phyloP scores from a whole-genome alignment of 2,888 invertebrate species.

The Alcis repandata region DNA sequence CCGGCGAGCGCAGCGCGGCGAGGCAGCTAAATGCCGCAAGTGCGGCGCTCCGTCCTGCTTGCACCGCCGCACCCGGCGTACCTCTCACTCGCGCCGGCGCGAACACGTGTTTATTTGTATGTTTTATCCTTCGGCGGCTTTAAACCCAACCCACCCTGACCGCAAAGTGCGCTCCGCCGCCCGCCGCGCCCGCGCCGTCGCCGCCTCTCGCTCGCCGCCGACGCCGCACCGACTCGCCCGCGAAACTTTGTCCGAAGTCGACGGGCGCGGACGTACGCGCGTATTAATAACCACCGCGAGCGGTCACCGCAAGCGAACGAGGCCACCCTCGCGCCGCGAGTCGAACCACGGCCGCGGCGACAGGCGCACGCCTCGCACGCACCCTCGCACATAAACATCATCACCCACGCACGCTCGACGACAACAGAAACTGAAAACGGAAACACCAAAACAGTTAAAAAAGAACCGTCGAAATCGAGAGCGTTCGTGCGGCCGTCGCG shows the following conservation, averaged over 20 bases:
- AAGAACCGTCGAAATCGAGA: conserved; percentile 68
- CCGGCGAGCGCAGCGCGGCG: conserved; percentile 60
- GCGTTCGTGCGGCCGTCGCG: conserved; percentile 76
- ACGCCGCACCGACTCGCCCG: conserved; percentile 77
- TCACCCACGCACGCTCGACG: conserved; percentile 51
- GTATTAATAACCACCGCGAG: conserved; percentile 83
- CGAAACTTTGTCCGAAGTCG: conserved; percentile 86
- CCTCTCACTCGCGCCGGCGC: conserved; percentile 88
- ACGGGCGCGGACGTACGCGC: conserved; percentile 84
- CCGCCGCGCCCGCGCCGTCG: conserved; percentile 86
- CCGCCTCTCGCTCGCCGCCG: conserved; percentile 81
- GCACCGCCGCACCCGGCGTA: conserved; percentile 68
- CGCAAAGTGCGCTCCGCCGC: conserved; percentile 88
- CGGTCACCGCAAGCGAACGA: conserved; percentile 76
- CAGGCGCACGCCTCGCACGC: conserved; percentile 72
- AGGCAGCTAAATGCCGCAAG: conserved; percentile 85
- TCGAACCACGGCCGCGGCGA: conserved; percentile 65
- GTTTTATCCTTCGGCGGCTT: conserved; percentile 89
- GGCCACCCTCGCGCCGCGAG: conserved; percentile 64
- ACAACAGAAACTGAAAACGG: conserved; percentile 48
- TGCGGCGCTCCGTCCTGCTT: conserved; percentile 76
- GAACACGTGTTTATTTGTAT: conserved; percentile 88
- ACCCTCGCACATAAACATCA: conserved; percentile 56
- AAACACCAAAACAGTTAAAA: conserved; percentile 58
- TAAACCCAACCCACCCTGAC: conserved; percentile 90